phyloP scores from a whole-genome alignment of 2,797 vertebrate genomes.

The Enteromius mattozi region DNA sequence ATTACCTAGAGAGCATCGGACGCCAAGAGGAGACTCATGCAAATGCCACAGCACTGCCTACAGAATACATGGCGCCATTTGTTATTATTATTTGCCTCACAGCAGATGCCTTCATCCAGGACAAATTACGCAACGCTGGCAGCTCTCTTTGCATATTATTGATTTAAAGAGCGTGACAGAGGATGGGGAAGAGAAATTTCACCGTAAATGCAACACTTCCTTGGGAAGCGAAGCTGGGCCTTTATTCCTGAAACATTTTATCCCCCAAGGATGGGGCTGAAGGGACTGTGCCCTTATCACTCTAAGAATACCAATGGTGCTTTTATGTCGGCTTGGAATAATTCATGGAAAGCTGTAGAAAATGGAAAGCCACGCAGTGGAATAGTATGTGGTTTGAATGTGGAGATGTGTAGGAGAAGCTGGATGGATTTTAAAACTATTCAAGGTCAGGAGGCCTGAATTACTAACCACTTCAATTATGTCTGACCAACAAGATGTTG shows the following conservation, averaged over 20 bases:
- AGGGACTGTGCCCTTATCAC: conserved; percentile 40
- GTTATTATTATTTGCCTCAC: conserved; percentile 54
- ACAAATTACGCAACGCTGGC: conserved; percentile 64
- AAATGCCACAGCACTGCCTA: conserved; percentile 42
- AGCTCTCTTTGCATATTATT: conserved; percentile 69
- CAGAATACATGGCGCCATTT: conserved; percentile 45
- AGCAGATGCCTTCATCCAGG: conserved; percentile 67
- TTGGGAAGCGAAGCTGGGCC: conserved; percentile 35
- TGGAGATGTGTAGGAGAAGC: conserved; percentile 18
- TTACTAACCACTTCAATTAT: conserved; percentile 2
- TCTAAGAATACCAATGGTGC: conserved; percentile 52
- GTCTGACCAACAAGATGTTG: background rate
- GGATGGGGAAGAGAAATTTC: conserved; percentile 28
- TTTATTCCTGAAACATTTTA: conserved; percentile 49
- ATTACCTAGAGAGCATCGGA: conserved; percentile 38
- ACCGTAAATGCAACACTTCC: conserved; percentile 46
- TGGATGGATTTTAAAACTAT: conserved; percentile 3
- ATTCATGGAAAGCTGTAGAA: conserved; percentile 54
- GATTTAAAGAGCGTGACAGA: conserved; percentile 63
- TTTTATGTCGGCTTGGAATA: conserved; percentile 53
- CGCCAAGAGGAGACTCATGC: conserved; percentile 46
- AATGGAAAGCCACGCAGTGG: background rate
- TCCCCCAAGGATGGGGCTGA: conserved; percentile 31
- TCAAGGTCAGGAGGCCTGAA: conserved; percentile 35
- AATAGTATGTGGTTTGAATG: conserved; percentile 37